These are phyloP conservation scores for Meandrusa payeni DNA, from an alignment of 2,888 invertebrate species.

Conservation along the genomic window DNA sequence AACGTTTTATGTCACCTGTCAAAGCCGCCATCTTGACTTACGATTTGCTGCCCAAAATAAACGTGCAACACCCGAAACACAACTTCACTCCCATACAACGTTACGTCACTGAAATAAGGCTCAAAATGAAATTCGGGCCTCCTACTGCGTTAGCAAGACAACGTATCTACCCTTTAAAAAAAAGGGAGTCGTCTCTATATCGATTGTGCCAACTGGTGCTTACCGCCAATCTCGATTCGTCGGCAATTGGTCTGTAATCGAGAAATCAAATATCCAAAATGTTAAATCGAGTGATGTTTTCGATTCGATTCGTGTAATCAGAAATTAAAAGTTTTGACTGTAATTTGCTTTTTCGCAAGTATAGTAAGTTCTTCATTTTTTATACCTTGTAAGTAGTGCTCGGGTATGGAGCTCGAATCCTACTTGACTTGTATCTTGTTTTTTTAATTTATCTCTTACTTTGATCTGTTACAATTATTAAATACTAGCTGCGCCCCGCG, in stretches of 20 bases:
- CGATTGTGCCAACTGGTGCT: constrained; percentile 79
- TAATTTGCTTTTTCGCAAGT: constrained; percentile 15
- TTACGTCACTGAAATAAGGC: constrained; percentile 51
- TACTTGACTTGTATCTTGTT: too few species aligned
- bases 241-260: constrained; percentile 58
- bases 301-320: too few species aligned
- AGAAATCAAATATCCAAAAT: constrained; percentile 53
- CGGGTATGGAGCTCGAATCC: too few species aligned
- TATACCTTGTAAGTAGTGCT: too few species aligned
- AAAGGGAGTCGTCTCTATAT: constrained; percentile 65
- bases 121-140: constrained; percentile 38
- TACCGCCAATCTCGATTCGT: constrained; percentile 70
- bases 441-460: too few species aligned
- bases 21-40: constrained; percentile 63
- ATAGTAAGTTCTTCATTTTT: too few species aligned
- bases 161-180: constrained; percentile 44
- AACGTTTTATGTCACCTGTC: constrained; percentile 75
- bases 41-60: constrained; percentile 48
- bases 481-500: too few species aligned
- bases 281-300: constrained; percentile 28
- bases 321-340: constrained; percentile 27
- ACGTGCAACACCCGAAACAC: constrained; percentile 39
- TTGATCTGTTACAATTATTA: too few species aligned
- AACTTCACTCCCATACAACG: constrained; percentile 39
- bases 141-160: constrained; percentile 38